Evolutionary conservation across 2,113 vertebrate genomes (phyloP), one percentile per base, ranked within the genome.

Genomic region (Cromileptes altivelis): DNA sequence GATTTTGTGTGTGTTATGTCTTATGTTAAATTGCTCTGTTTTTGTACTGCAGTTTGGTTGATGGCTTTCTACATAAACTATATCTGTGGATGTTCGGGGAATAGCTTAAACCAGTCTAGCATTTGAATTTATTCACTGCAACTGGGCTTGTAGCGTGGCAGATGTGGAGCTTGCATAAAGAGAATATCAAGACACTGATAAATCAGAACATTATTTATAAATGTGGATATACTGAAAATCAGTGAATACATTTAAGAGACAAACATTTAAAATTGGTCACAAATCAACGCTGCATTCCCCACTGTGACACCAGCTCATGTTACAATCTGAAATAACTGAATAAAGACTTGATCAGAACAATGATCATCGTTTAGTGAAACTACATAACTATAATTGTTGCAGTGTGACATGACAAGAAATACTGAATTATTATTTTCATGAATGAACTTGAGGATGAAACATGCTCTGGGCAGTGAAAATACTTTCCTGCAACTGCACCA

Each of bases 1-100:
- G 33, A 63, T 33, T 18, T 49, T 19, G 49, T 14, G 50, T 7
- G 30, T 30, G 25, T 21, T 65, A 19, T 30, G 19, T 49, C n/a
- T 53, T 12, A 67, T 52, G 70, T 57, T 40, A 37, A 65, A 80
- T 47, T 30, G 47, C 49, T 53, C 17, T 58, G 25, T 67, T 67
- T 74, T 57, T 21, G 33, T 1, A 2, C n/a, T 63, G 42, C 27
- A 58, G 61, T 64, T 58, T 67, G 70, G 45, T 53, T 53, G 64
- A 53, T 33, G 71, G 18, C 37, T 67, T 55, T 56, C 61, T 27
- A 14, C 61, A 76, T 64, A 42, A 76, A 80, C 52, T 80, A 57
- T n/a, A 56, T 72, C 21, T 49, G 50, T 0, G n/a, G 40, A 57
- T 50, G 49, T 57, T 65, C 50, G 49, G 60, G 49, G 68, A 72